Evolutionary conservation across 2,113 vertebrate genomes (phyloP).

Genomic region (Thamnaconus septentrionalis): DNA sequence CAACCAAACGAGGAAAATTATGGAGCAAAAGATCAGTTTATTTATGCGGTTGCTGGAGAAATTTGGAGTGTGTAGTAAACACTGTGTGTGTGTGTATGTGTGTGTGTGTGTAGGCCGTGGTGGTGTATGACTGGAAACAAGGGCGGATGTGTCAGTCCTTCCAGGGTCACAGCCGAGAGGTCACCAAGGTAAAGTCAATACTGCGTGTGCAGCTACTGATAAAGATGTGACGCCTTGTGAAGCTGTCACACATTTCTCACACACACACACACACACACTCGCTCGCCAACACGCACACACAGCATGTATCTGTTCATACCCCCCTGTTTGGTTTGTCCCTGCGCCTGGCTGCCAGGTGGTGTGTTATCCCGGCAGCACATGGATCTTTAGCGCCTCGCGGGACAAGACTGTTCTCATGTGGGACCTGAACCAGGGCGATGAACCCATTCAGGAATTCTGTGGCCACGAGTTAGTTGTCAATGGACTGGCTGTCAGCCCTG

Average conservation of each 20-base stretch:
- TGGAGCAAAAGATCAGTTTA: not conserved
- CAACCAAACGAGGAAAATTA: slow-evolving; percentile 5
- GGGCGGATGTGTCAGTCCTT: slow-evolving; percentile 82
- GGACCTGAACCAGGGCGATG: slow-evolving; percentile 78
- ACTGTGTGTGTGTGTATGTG: slow-evolving; percentile 4
- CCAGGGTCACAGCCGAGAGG: slow-evolving; percentile 85
- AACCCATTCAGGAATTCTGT: slow-evolving; percentile 81
- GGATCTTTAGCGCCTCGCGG: slow-evolving; percentile 91
- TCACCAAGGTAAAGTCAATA: slow-evolving; percentile 87
- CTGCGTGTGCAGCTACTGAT: slow-evolving; percentile 23
- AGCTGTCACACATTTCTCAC: not conserved
- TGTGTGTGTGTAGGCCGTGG: slow-evolving; percentile 75
- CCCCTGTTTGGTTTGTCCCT: slow-evolving; percentile 9
- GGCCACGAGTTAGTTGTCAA: slow-evolving; percentile 92
- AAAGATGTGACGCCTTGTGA: slow-evolving; percentile 7
- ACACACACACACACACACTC: too few relatives aligned
- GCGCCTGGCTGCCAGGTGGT: slow-evolving; percentile 72
- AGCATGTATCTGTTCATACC: too few relatives aligned
- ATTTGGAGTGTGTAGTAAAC: too few relatives aligned
- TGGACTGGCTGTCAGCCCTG: slow-evolving; percentile 88
- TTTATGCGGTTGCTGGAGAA: not conserved
- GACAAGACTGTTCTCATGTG: slow-evolving; percentile 90
- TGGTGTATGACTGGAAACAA: slow-evolving; percentile 89
- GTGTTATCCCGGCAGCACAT: slow-evolving; percentile 78
- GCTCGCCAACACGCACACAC: too few relatives aligned